phyloP scores from a whole-genome alignment of 2,113 vertebrate genomes.

The Megatriorchis doriae region DNA sequence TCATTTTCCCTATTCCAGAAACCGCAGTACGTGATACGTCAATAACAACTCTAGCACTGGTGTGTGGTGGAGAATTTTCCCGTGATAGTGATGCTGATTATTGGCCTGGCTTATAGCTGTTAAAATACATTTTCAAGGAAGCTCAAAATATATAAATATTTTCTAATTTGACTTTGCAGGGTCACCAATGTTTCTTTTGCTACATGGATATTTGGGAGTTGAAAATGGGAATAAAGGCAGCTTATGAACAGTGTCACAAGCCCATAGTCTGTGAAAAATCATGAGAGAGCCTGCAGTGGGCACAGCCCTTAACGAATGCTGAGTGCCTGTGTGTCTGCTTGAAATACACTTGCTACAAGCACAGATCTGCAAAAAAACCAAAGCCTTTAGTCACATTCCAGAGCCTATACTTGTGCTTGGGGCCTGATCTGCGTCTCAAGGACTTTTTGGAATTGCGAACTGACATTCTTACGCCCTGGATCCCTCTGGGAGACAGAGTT shows the following conservation, averaged over 20 bases:
- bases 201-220: background rate
- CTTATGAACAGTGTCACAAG: background rate
- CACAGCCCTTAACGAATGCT: background rate
- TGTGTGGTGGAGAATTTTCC: background rate
- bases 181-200: background rate
- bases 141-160: background rate
- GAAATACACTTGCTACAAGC: background rate
- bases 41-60: background rate
- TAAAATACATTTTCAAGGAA: background rate
- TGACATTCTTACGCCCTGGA: background rate
- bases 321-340: background rate
- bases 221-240: background rate
- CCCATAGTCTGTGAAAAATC: background rate
- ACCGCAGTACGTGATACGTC: background rate
- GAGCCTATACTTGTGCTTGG: background rate
- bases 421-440: background rate
- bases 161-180: background rate
- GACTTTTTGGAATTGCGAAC: background rate
- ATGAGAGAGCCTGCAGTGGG: background rate
- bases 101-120: background rate
- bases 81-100: background rate
- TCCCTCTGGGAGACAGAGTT: background rate
- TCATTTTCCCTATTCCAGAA: background rate
- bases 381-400: background rate
- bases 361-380: background rate